Conservation (phyloP, 2,797 vertebrate species). For the Iguana delicatissima region DNA sequence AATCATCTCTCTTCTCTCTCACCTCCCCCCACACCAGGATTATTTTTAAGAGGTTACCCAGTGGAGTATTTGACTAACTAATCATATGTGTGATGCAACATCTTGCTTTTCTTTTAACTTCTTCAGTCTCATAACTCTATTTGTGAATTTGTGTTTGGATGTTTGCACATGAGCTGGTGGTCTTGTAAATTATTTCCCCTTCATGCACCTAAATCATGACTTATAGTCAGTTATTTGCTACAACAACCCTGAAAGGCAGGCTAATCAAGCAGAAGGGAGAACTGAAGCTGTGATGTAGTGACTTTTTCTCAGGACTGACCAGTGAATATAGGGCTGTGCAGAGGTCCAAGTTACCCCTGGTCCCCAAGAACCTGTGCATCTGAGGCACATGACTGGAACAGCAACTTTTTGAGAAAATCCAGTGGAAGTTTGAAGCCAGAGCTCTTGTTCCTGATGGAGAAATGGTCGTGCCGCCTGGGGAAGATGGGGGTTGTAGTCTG, state of each 20-base stretch:
- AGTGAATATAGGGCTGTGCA: not conserved
- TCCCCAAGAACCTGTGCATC: too few relatives aligned
- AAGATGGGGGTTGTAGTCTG: not conserved
- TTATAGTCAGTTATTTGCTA: not conserved
- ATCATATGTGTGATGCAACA: not conserved
- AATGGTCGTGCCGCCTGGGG: not conserved
- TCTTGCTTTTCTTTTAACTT: not conserved
- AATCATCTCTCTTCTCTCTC: too few relatives aligned
- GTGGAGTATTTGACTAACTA: not conserved
- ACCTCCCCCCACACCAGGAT: not conserved
- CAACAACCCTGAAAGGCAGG: not conserved
- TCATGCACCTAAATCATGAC: too few relatives aligned
- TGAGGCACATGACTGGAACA: too few relatives aligned
- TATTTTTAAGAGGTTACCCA: constrained; percentile 24
- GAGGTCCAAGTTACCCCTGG: too few relatives aligned
- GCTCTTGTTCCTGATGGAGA: not conserved
- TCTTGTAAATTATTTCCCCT: too few relatives aligned
- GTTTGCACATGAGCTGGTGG: not conserved
- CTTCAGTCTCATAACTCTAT: not conserved
- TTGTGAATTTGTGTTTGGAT: too few relatives aligned
- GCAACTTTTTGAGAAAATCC: too few relatives aligned
- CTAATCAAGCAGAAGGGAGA: not conserved
- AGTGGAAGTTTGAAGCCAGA: not conserved
- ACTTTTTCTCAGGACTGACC: too few relatives aligned
- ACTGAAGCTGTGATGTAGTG: not conserved